phyloP scores from a whole-genome alignment of 2,888 invertebrate genomes.

The Labia minor region DNA sequence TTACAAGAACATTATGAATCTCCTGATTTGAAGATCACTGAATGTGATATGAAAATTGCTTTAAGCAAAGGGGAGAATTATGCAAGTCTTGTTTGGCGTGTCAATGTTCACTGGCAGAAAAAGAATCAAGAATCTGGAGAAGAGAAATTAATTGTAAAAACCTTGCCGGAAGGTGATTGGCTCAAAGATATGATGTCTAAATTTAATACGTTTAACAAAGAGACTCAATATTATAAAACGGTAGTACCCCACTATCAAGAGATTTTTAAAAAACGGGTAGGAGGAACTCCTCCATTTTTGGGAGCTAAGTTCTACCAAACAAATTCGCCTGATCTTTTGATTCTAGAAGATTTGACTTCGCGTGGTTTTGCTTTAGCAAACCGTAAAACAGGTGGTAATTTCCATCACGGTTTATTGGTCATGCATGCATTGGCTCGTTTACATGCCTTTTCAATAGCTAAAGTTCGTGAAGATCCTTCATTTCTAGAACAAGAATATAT shows the following conservation, averaged over 20 bases:
- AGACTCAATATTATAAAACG: neutral
- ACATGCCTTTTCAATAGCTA: constrained; percentile 15
- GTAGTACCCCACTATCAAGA: neutral
- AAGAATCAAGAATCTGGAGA: neutral
- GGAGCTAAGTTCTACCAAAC: neutral
- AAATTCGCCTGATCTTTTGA: neutral
- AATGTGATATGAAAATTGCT: neutral
- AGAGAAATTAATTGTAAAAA: constrained; percentile 21
- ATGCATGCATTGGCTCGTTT: constrained; percentile 15
- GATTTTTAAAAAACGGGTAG: neutral
- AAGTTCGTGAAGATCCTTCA: neutral
- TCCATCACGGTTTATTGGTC: constrained; percentile 13
- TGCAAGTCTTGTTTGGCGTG: constrained; percentile 20
- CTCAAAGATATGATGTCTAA: neutral
- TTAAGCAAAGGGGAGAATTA: constrained; percentile 24
- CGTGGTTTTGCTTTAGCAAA: constrained; percentile 17
- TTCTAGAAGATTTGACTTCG: constrained; percentile 14
- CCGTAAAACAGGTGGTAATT: neutral
- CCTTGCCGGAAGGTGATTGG: constrained; percentile 19
- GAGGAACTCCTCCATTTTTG: neutral
- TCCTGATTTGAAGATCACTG: neutral
- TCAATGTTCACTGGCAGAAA: neutral
- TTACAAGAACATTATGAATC: neutral
- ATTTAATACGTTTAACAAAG: neutral
- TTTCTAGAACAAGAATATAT: neutral